Evolutionary conservation across 37 sponge, comb jelly and placozoan genomes (phyloP).

Genomic region (Oscarella lobularis): DNA sequence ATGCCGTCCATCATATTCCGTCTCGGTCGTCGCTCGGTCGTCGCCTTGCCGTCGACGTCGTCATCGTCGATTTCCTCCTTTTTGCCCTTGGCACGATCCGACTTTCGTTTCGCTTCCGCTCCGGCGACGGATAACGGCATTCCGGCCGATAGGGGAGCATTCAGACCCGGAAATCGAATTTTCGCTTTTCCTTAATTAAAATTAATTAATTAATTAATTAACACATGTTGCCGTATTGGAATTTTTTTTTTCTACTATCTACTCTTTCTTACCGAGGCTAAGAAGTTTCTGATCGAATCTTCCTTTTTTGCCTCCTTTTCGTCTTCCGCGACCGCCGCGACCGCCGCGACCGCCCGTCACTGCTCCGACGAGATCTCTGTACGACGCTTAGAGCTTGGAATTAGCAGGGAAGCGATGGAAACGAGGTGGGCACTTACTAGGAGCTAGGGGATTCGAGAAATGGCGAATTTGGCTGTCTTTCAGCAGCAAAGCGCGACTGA

Average conservation of each 20-base stretch:
- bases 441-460: too few species aligned
- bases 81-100: background rate
- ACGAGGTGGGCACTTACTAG: too few species aligned
- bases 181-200: background rate
- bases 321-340: background rate
- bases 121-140: background rate
- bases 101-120: background rate
- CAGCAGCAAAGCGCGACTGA: too few species aligned
- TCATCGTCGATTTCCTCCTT: background rate
- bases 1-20: constrained; percentile 13
- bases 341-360: background rate
- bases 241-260: too few species aligned
- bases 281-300: background rate
- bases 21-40: background rate
- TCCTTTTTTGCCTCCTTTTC: background rate
- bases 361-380: background rate
- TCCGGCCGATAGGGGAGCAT: background rate
- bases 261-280: background rate
- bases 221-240: too few species aligned
- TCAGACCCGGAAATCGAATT: background rate
- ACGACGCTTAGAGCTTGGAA: too few species aligned
- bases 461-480: too few species aligned
- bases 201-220: background rate
- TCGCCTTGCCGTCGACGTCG: background rate
- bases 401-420: too few species aligned